These are phyloP conservation scores for Drosophila antonietae DNA, from an alignment of 2,888 invertebrate genomes.

Conservation along the genomic window DNA sequence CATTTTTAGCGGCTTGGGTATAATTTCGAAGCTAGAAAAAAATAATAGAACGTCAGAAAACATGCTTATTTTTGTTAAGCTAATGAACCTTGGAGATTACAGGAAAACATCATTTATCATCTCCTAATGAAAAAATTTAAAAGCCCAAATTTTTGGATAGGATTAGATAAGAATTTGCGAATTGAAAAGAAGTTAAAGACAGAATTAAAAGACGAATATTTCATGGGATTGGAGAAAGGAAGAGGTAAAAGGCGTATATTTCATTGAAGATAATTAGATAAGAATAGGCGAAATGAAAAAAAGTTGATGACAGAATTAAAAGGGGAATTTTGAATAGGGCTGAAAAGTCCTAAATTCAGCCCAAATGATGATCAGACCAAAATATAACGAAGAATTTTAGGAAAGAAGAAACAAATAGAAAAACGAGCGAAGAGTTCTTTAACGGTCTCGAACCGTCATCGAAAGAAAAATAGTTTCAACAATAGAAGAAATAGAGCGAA, in stretches of 20 bases:
- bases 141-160: neutral
- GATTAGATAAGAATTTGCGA: neutral
- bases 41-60: neutral
- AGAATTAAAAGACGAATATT: no score
- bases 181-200: neutral
- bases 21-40: neutral
- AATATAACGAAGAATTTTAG: neutral
- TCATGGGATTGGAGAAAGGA: neutral
- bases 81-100: neutral
- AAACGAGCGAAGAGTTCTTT: neutral
- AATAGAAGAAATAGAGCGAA: neutral
- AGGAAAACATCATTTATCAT: neutral
- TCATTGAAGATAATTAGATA: no score
- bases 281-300: neutral
- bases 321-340: neutral
- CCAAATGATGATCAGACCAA: neutral
- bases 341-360: neutral
- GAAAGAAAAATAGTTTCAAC: neutral
- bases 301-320: neutral
- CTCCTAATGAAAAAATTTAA: neutral
- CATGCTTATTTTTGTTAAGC: neutral
- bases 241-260: no score
- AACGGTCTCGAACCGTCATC: neutral
- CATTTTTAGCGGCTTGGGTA: neutral
- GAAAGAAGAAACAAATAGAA: neutral